phyloP scores from a whole-genome alignment of 2,888 invertebrate genomes.

The Drosophila cracens region DNA sequence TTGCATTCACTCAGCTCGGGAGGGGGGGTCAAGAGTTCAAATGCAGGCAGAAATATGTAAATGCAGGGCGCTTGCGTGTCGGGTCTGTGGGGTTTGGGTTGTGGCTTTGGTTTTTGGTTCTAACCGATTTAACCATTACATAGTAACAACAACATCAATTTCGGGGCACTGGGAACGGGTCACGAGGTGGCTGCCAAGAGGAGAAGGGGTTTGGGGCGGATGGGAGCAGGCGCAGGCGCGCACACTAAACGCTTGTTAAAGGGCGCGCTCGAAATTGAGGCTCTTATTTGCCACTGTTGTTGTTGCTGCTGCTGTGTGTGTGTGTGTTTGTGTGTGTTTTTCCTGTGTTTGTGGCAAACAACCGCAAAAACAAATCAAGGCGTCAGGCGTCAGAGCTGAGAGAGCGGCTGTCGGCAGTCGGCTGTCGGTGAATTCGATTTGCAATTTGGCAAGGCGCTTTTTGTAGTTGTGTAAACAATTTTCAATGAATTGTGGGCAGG shows the following conservation, averaged over 20 bases:
- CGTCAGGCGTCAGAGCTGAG: conserved; percentile 22
- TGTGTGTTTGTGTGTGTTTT: conserved; percentile 31
- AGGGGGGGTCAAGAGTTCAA: conserved; percentile 65
- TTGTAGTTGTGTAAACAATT: conserved; percentile 75
- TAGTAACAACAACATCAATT: conserved; percentile 70
- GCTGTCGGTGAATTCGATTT: conserved; percentile 49
- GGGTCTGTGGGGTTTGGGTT: conserved; percentile 39
- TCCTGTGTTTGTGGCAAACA: conserved; percentile 40
- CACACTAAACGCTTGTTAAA: conserved; percentile 78
- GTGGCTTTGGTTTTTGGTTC: conserved; percentile 44
- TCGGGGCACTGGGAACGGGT: conserved; percentile 66
- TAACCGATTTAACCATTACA: conserved; percentile 72
- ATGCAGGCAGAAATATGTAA: conserved; percentile 78
- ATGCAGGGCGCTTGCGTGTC: conserved; percentile 79
- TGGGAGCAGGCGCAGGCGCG: conserved; percentile 24
- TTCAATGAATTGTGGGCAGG: conserved; percentile 73
- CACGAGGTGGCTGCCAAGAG: conserved; percentile 54
- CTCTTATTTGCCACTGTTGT: conserved; percentile 16
- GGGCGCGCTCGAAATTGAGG: conserved; percentile 74
- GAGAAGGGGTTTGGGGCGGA: neutral
- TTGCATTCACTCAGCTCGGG: conserved; percentile 34
- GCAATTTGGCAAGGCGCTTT: conserved; percentile 44
- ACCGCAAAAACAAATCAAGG: conserved; percentile 79
- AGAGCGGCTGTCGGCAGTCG: neutral
- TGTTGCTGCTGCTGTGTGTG: conserved; percentile 31